Percentiles rank a stretch among this genome's conserved stretches.
Evolutionary conservation across 2,113 vertebrate species (phyloP).

Genomic region (Archilochus colubris): DNA sequence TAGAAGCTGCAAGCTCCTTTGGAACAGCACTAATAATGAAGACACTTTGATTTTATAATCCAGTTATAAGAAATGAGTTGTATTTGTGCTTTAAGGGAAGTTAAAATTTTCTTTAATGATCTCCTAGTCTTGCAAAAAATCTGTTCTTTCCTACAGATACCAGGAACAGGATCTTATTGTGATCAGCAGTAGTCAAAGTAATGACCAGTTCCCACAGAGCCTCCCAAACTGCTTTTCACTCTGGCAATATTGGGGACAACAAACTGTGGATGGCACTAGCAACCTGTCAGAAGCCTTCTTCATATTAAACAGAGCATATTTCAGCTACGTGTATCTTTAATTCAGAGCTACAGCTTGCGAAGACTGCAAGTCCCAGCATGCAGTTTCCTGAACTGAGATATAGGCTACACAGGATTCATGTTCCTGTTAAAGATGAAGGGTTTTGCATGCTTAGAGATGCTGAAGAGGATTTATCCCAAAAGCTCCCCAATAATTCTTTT

Average conservation of each 20-base stretch:
- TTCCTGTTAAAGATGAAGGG: not conserved
- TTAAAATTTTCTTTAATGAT: not conserved
- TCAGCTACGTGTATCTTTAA: not conserved
- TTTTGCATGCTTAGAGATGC: not conserved
- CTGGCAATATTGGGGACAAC: not conserved
- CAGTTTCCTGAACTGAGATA: not conserved
- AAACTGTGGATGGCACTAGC: slow-evolving; percentile 11
- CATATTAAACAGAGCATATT: not conserved
- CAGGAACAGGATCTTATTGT: not conserved
- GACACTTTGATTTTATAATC: slow-evolving; percentile 33
- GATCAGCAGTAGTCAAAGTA: slow-evolving; percentile 36
- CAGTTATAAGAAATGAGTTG: slow-evolving; percentile 36
- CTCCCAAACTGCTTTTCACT: not conserved
- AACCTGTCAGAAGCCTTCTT: not conserved
- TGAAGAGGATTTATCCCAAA: not conserved
- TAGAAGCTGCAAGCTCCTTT: slow-evolving; percentile 14
- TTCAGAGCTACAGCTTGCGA: not conserved
- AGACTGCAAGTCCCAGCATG: not conserved
- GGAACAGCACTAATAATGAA: slow-evolving; percentile 8
- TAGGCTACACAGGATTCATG: not conserved
- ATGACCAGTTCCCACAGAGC: slow-evolving; percentile 26
- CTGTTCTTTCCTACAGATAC: not conserved
- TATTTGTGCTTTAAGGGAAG: slow-evolving; percentile 16
- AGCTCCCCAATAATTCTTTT: not conserved
- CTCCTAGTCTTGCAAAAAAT: slow-evolving; percentile 37